Evolutionary conservation across 2,797 vertebrate species (phyloP), one percentile per base, ranked within the genome.

Genomic region (Alectoris magna): DNA sequence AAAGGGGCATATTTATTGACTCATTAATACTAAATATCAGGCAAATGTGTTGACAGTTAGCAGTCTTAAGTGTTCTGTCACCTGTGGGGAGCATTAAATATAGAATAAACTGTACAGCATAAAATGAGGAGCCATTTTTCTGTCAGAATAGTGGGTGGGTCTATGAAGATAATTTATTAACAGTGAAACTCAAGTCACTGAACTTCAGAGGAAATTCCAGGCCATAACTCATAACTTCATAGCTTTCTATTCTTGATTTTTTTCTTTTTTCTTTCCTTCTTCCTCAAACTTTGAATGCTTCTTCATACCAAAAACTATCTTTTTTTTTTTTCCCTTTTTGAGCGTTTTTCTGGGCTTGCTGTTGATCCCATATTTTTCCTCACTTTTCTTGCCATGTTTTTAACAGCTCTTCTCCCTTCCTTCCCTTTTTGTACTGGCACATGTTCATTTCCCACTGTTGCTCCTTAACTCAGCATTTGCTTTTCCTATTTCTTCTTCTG

Each of bases 41-140:
- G 76, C 67, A 71, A 34, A 87, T 83, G 38, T 14, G 46, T 23
- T 89, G 88, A 74, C 72, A 84, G 70, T 51, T 2, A 0, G 51
- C 63, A 78, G 49, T 87, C 91, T 87, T 86, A 29, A 87, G 90
- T 49, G 58, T 82, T 93, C 84, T n/a, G 34, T 82, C 93, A 88
- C 88, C 88, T 95, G 74, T 10, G 77, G 93, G 72, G 93, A 91
- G 46, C 90, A 94, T 93, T 88, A 90, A 85, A 94, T 87, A 75
- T 4, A 62, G 78, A 90, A 87, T 87, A 90, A 96, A 95, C 75
- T 93, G 46, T 69, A 43, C 58, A 55, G 55, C 39, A 31, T 64
- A 90, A 93, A 77, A 71, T 0, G 6, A 64, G 55, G 62, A 84
- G 29, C 59, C 48, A 69, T 87, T 94, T 90, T 94, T 94, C 90